Evolutionary conservation across 2,888 invertebrate species (phyloP).

Genomic region (Neoitamus cyanurus): DNA sequence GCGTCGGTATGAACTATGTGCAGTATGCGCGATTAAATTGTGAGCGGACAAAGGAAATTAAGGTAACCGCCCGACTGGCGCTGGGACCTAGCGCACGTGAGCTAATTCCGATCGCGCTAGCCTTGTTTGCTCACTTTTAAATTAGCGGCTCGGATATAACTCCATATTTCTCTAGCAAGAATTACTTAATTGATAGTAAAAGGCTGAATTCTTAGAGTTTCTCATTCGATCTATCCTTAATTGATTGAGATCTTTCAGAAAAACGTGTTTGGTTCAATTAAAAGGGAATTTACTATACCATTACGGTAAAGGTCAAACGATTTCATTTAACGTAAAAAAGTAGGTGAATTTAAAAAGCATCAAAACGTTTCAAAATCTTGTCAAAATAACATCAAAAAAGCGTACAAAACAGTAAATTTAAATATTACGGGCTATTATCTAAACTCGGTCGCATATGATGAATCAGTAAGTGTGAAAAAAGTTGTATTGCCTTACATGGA

Average conservation of each 20-base stretch:
- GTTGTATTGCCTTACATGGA: too few relatives aligned
- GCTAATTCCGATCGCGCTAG: not conserved
- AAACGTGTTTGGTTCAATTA: not conserved
- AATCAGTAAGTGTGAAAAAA: too few relatives aligned
- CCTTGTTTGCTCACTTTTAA: not conserved
- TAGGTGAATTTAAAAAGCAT: not conserved
- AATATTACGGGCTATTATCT: too few relatives aligned
- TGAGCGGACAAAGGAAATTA: constrained; percentile 28
- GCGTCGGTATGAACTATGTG: not conserved
- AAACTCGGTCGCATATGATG: too few relatives aligned
- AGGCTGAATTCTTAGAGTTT: not conserved
- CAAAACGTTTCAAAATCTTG: not conserved
- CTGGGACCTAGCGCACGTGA: not conserved
- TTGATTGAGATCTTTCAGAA: not conserved
- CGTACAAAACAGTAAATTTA: too few relatives aligned
- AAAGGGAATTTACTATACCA: not conserved
- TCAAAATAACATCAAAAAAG: not conserved
- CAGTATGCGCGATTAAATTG: constrained; percentile 42
- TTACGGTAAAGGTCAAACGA: too few relatives aligned
- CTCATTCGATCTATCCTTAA: not conserved
- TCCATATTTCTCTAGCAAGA: not conserved
- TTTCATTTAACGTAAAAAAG: not conserved
- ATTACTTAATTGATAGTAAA: not conserved
- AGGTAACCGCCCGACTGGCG: not conserved
- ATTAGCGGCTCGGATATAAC: not conserved